Evolutionary conservation across 1,140 invertebrate genomes (phyloP), one percentile per base, ranked within the genome.

Genomic region (Zaprionus inermis): DNA sequence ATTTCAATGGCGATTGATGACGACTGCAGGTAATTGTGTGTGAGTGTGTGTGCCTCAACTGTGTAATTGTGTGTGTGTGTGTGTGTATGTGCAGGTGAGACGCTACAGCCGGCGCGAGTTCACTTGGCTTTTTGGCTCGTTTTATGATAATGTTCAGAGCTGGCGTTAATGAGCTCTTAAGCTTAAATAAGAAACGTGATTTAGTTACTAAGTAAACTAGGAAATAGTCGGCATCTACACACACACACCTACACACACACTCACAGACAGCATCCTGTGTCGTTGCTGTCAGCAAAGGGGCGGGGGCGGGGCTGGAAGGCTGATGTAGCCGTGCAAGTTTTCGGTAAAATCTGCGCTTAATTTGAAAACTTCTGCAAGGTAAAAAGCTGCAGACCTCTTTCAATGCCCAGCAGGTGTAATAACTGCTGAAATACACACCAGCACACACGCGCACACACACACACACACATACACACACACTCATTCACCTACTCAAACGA

Each of bases 111-210:
- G 24, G 49, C 20, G 51, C 18, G 44, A 20, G 30, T 54, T 54
- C 30, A 32, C 52, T 59, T 58, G 46, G 68, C 34, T 66, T 73
- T 66, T 72, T 78, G 77, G 58, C 75, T 89, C 78, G 78, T 89
- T 89, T 89, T 89, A 89, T 89, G 84, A 90, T 89, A 89, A 89
- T 89, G 85, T 75, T 79, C 69, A 72, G 81, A 79, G 81, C 84
- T 90, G 84, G 84, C 84, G 84, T 89, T 89, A 89, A 89, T 89
- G 84, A 89, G 84, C 84, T 90, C 84, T 89, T 89, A 85, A 89
- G 84, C 84, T 89, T 89, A 89, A 89, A 89, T 89, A 89, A 81
- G 84, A 85, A 89, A 89, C 84, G 84, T 89, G 84, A 89, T 89
- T 89, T 90, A 90, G 84, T 79, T 89, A 89, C 85, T 81, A 89